A percentile compares a stretch with the other conserved stretches of the same genome.
Conservation (phyloP, 2,888 invertebrate species). For the Mythimna vitellina region DNA sequence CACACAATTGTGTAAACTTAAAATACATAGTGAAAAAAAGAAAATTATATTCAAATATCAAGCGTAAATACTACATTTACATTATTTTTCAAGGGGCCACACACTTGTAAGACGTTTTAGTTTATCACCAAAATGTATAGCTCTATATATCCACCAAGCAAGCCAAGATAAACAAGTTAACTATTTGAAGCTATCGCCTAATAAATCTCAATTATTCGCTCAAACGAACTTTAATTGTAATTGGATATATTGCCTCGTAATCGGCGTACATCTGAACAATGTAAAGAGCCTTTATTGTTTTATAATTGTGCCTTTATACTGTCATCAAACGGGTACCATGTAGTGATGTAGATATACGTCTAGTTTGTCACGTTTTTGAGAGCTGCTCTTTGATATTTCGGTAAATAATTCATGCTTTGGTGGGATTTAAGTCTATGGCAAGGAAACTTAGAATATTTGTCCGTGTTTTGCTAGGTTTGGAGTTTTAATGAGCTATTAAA, state of each 20-base stretch:
- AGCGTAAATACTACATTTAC: too few relatives aligned
- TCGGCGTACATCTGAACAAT: slow-evolving; percentile 54
- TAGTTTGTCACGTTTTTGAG: slow-evolving; percentile 28
- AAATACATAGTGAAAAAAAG: too few relatives aligned
- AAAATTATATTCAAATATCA: too few relatives aligned
- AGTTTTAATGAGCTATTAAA: background rate
- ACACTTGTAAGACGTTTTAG: too few relatives aligned
- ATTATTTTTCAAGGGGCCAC: too few relatives aligned
- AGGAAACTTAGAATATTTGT: background rate
- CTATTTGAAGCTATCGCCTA: slow-evolving; percentile 39
- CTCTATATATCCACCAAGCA: background rate
- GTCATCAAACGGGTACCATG: slow-evolving; percentile 35
- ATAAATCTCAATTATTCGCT: slow-evolving; percentile 71
- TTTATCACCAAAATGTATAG: background rate
- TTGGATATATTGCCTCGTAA: slow-evolving; percentile 54
- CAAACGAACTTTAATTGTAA: slow-evolving; percentile 59
- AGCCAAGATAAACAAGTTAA: slow-evolving; percentile 1
- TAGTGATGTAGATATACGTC: slow-evolving; percentile 40
- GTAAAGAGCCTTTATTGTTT: slow-evolving; percentile 51
- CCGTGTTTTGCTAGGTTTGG: background rate
- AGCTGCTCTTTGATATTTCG: slow-evolving; percentile 19
- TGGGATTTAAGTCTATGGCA: background rate
- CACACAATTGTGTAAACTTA: too few relatives aligned
- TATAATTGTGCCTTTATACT: slow-evolving; percentile 49
- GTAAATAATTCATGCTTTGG: slow-evolving; percentile 8